A percentile compares a stretch with the other conserved stretches of the same genome.
These are phyloP conservation scores for Eupithecia centaureata DNA, from an alignment of 2,888 invertebrate species.

Conservation along the genomic window DNA sequence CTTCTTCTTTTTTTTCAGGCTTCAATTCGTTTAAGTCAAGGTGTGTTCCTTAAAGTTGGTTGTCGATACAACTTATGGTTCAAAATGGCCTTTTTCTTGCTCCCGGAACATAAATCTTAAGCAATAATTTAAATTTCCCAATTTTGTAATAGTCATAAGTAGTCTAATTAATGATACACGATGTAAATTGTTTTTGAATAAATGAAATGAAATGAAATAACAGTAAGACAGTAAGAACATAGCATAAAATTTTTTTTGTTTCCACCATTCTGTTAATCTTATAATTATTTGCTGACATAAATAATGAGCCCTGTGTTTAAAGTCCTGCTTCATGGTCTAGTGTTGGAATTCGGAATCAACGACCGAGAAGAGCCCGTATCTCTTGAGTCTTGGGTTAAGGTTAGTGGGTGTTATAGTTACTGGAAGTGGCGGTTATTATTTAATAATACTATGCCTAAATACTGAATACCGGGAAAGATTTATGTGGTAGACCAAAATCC, in stretches of 20 bases:
- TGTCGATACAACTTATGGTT: too few species aligned
- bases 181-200: too few species aligned
- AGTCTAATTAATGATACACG: too few species aligned
- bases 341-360: background rate
- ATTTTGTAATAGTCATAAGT: too few species aligned
- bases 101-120: too few species aligned
- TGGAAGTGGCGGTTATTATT: background rate
- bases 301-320: background rate
- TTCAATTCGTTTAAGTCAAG: too few species aligned
- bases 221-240: background rate
- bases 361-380: background rate
- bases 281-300: conserved; percentile 1
- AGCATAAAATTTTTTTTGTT: background rate
- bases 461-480: background rate
- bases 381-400: background rate
- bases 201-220: too few species aligned
- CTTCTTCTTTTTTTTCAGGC: too few species aligned
- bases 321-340: background rate
- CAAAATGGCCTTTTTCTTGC: too few species aligned
- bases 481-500: background rate
- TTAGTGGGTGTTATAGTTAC: background rate
- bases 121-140: too few species aligned
- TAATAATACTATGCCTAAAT: background rate
- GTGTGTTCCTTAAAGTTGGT: too few species aligned
- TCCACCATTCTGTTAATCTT: background rate